These are phyloP conservation scores for Neocloeon triangulifer DNA, from an alignment of 1,140 invertebrate genomes.

Conservation along the genomic window DNA sequence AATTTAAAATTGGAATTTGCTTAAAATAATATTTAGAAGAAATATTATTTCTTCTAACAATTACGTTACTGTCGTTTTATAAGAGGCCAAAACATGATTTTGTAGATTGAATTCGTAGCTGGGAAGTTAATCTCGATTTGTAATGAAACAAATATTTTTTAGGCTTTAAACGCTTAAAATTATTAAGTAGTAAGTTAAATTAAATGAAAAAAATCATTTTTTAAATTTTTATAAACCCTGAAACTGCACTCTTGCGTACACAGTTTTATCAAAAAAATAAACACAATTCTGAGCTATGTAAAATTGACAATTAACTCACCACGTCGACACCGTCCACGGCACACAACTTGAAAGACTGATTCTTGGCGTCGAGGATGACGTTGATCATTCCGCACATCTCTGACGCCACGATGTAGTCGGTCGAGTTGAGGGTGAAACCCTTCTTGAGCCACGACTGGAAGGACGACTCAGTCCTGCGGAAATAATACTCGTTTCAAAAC, in stretches of 20 bases:
- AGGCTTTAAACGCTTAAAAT: too few species aligned
- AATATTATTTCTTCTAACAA: too few species aligned
- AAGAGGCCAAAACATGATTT: too few species aligned
- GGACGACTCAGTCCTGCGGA: slow-evolving; percentile 15
- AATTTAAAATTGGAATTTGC: too few species aligned
- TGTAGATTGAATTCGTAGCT: too few species aligned
- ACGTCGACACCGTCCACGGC: slow-evolving; percentile 89
- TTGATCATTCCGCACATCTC: slow-evolving; percentile 99
- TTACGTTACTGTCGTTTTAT: too few species aligned
- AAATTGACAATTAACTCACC: slow-evolving; percentile 32
- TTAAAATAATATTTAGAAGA: too few species aligned
- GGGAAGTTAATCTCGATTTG: too few species aligned
- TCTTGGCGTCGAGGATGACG: slow-evolving; percentile 83
- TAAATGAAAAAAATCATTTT: not conserved
- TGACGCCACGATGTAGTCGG: slow-evolving; percentile 90
- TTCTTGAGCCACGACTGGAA: slow-evolving; percentile 88
- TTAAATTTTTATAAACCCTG: not conserved
- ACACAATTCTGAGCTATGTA: not conserved
- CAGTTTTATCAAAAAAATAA: not conserved
- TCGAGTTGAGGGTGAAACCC: slow-evolving; percentile 83
- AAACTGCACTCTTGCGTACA: not conserved
- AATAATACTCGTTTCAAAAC: too few species aligned
- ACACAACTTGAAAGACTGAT: slow-evolving; percentile 89
- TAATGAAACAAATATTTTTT: too few species aligned
- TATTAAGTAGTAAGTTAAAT: not conserved